Conservation (phyloP, 2,113 vertebrate genomes). For the Rhegmatorhina hoffmannsi region DNA sequence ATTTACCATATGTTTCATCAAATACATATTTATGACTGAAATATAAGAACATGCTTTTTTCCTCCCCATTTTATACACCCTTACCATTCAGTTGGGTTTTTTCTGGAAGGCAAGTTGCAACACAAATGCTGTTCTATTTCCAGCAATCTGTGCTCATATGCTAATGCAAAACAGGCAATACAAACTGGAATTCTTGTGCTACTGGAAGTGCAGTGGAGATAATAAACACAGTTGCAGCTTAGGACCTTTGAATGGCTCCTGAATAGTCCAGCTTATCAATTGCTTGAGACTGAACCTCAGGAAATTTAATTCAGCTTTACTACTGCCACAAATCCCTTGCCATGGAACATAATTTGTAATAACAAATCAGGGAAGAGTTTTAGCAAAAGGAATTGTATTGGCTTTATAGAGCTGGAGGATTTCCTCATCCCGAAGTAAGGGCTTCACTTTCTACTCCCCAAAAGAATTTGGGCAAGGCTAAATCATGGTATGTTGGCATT, state of each 20-base stretch:
- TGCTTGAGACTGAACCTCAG: neutral
- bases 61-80: neutral
- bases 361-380: neutral
- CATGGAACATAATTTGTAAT: neutral
- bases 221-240: neutral
- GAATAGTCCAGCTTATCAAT: neutral
- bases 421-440: neutral
- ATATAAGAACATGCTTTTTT: neutral
- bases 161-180: neutral
- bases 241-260: neutral
- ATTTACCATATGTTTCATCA: neutral
- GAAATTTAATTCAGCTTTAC: slow-evolving; percentile 26
- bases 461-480: neutral
- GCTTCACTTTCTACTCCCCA: neutral
- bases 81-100: neutral
- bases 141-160: neutral
- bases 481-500: neutral
- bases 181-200: neutral
- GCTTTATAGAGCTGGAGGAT: neutral
- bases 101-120: neutral
- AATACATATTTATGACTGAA: neutral
- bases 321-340: neutral
- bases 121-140: neutral
- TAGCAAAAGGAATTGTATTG: neutral
- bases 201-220: neutral